A percentile compares a stretch with the other conserved stretches of the same genome.
Conservation (phyloP, 2,888 invertebrate genomes). For the Thymelicus acteon region DNA sequence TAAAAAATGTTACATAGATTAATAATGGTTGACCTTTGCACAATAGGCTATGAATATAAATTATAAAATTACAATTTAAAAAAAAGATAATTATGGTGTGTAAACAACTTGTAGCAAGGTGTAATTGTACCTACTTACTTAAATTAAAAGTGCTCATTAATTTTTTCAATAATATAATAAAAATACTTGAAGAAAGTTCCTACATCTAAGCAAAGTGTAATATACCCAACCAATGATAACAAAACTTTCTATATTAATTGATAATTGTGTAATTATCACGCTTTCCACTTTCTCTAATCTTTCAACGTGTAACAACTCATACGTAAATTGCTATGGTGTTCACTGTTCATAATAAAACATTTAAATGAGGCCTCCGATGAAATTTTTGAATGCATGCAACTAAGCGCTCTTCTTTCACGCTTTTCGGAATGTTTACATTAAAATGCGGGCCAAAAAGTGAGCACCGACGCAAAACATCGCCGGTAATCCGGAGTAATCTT, state of each 20-base stretch:
- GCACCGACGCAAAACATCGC: slow-evolving; percentile 68
- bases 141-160: too few relatives aligned
- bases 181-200: too few relatives aligned
- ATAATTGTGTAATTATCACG: slow-evolving; percentile 61
- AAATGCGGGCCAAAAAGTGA: slow-evolving; percentile 63
- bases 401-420: slow-evolving; percentile 49
- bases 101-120: too few relatives aligned
- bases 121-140: too few relatives aligned
- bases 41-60: neutral
- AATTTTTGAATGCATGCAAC: slow-evolving; percentile 49
- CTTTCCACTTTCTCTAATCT: slow-evolving; percentile 61
- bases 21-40: neutral
- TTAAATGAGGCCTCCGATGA: slow-evolving; percentile 50
- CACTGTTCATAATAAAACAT: neutral
- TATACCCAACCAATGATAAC: too few relatives aligned
- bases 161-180: too few relatives aligned
- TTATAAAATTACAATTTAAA: too few relatives aligned
- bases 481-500: slow-evolving; percentile 74
- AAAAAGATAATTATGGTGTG: too few relatives aligned
- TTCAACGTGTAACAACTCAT: slow-evolving; percentile 38
- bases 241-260: slow-evolving; percentile 35
- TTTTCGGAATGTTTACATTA: slow-evolving; percentile 59
- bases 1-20: neutral
- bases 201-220: too few relatives aligned
- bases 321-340: too few relatives aligned